phyloP scores from a whole-genome alignment of 2,888 invertebrate genomes.

The Habroteleia sp. region DNA sequence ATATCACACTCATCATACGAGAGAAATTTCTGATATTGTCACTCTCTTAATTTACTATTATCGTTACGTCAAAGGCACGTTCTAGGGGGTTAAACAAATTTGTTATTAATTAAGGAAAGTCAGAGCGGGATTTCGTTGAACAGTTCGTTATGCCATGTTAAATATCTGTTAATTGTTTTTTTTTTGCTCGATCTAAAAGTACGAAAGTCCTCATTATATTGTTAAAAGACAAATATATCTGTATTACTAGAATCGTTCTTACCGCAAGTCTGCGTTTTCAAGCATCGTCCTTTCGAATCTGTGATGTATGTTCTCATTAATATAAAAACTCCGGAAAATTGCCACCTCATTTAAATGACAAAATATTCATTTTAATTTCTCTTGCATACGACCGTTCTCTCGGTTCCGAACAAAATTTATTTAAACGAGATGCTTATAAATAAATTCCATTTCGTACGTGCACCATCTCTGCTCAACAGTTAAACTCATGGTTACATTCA shows the following conservation, averaged over 20 bases:
- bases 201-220: neutral
- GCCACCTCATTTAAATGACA: slow-evolving; percentile 17
- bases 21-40: too few relatives aligned
- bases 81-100: too few relatives aligned
- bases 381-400: neutral
- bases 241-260: neutral
- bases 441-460: slow-evolving; percentile 10
- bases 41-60: too few relatives aligned
- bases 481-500: slow-evolving; percentile 13
- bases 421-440: slow-evolving; percentile 28
- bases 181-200: slow-evolving; percentile 3
- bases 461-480: neutral
- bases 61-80: too few relatives aligned
- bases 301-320: slow-evolving; percentile 11
- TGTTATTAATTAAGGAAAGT: too few relatives aligned
- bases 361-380: slow-evolving; percentile 31
- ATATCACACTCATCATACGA: too few relatives aligned
- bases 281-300: neutral
- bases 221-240: slow-evolving; percentile 2
- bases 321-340: slow-evolving; percentile 21
- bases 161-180: too few relatives aligned
- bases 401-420: slow-evolving; percentile 18
- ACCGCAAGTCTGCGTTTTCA: neutral
- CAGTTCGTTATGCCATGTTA: too few relatives aligned
- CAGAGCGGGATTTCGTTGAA: too few relatives aligned